These are phyloP conservation scores for Enteromius radiatus DNA, from an alignment of 2,797 vertebrate species.

Conservation along the genomic window DNA sequence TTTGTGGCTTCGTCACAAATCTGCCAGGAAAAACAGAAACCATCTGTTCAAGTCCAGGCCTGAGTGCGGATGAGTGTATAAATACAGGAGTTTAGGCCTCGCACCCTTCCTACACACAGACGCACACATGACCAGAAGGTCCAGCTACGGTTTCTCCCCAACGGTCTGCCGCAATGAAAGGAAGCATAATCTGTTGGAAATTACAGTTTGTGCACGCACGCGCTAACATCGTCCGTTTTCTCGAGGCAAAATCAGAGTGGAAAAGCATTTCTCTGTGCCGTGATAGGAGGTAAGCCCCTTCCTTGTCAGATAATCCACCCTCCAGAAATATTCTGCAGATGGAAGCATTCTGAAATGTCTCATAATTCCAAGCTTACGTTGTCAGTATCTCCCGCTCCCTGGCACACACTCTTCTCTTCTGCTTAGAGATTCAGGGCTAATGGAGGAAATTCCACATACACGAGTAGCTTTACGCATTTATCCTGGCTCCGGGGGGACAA, in stretches of 20 bases:
- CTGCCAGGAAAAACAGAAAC: constrained; percentile 86
- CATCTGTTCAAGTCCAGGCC: constrained; percentile 78
- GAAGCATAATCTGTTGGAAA: constrained; percentile 55
- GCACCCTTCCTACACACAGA: constrained; percentile 64
- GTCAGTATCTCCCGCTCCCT: constrained; percentile 77
- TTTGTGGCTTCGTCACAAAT: constrained; percentile 85
- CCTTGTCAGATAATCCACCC: constrained; percentile 81
- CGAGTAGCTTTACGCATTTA: constrained; percentile 2
- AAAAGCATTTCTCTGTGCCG: constrained; percentile 65
- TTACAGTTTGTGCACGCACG: constrained; percentile 38
- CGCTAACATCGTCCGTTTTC: constrained; percentile 63
- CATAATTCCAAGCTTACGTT: constrained; percentile 82
- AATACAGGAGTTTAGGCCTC: constrained; percentile 78
- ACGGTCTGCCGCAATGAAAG: constrained; percentile 42
- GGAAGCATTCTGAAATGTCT: constrained; percentile 78
- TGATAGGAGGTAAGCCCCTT: constrained; percentile 79
- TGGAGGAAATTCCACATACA: constrained; percentile 54
- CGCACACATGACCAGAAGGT: constrained; percentile 65
- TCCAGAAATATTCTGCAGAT: constrained; percentile 80
- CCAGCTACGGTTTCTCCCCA: constrained; percentile 56
- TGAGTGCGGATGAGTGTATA: constrained; percentile 74
- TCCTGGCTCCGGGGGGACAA: constrained; percentile 11
- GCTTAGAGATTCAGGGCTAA: constrained; percentile 65
- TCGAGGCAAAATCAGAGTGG: constrained; percentile 69
- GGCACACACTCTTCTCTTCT: constrained; percentile 64